Evolutionary conservation across 2,113 vertebrate species (phyloP).

Genomic region (Serinus canaria): DNA sequence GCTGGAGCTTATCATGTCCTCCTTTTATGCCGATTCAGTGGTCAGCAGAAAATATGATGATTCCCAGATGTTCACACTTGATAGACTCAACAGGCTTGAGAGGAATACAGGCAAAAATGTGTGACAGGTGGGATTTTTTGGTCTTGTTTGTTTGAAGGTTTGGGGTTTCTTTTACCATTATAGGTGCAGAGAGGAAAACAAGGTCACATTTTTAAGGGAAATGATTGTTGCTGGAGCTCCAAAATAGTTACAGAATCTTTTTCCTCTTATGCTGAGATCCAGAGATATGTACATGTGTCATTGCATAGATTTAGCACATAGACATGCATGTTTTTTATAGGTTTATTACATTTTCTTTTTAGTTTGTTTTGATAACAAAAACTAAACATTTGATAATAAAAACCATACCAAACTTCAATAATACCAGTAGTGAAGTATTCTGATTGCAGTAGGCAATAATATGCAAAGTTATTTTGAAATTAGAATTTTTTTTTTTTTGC

Average conservation of each 20-base stretch:
- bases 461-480: background rate
- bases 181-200: background rate
- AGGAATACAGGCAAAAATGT: constrained; percentile 7
- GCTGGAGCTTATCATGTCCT: constrained; percentile 55
- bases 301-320: background rate
- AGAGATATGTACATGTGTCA: background rate
- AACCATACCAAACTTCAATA: background rate
- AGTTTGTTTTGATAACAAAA: background rate
- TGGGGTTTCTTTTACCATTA: background rate
- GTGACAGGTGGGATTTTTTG: background rate
- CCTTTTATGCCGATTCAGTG: constrained; percentile 48
- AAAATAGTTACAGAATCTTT: constrained; percentile 6
- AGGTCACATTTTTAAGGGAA: constrained; percentile 4
- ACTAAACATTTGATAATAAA: background rate
- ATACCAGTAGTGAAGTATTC: background rate
- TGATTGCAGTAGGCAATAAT: background rate
- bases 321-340: background rate
- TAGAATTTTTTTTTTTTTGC: background rate
- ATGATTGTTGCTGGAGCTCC: background rate
- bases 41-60: constrained; percentile 61
- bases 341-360: background rate
- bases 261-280: background rate
- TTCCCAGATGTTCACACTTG: constrained; percentile 58
- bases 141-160: background rate
- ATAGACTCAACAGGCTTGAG: constrained; percentile 35